phyloP scores from a whole-genome alignment of 2,797 vertebrate species.

The Bufotes viridis region DNA sequence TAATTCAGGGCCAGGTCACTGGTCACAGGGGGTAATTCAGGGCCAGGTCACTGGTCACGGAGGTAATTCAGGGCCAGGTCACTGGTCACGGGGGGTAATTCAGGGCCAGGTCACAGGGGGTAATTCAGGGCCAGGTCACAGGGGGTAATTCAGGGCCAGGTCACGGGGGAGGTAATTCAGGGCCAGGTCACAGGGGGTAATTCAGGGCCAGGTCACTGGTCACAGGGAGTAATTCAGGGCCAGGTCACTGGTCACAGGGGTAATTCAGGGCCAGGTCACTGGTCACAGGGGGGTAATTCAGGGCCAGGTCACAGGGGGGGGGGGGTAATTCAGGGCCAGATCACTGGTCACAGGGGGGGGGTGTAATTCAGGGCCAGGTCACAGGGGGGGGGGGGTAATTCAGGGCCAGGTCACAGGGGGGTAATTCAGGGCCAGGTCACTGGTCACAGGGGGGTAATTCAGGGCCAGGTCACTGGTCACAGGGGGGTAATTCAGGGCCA shows the following conservation, averaged over 20 bases:
- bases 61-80: not conserved
- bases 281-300: not conserved
- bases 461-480: not conserved
- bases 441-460: not conserved
- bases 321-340: not conserved
- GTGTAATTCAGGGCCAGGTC: not conserved
- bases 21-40: not conserved
- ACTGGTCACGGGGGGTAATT: too few species aligned
- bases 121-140: not conserved
- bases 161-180: fast-evolving
- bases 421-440: not conserved
- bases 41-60: not conserved
- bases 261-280: not conserved
- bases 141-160: too few species aligned
- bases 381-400: not conserved
- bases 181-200: not conserved
- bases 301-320: not conserved
- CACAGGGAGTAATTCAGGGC: not conserved
- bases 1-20: not conserved
- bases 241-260: not conserved
- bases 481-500: too few species aligned
- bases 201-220: not conserved
- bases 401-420: too few species aligned
- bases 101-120: not conserved
- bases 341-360: not conserved